Evolutionary conservation across 2,113 vertebrate species (phyloP), one percentile per base, ranked within the genome.

Genomic region (Sphaerodactylus townsendi): DNA sequence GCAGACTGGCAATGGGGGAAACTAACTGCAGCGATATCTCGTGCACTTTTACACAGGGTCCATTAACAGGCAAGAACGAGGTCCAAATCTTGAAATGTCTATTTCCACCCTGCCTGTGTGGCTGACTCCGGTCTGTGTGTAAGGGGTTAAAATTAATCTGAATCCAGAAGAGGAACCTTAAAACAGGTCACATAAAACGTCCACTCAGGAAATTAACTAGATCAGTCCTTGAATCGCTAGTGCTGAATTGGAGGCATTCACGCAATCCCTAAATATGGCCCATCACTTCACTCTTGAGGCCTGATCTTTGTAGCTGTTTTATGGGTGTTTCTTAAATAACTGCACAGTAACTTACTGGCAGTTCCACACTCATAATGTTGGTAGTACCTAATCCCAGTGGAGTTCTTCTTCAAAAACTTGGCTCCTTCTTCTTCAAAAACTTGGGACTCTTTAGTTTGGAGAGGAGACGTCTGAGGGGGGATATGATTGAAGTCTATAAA

Each of bases 191-290:
- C 19, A 46, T 13, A 70, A 62, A 23, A 50, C n/a, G 62, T 25
- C 11, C 25, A 11, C 82, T 70, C 53, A 15, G 15, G 53, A 82
- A 82, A 82, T 50, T 81, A 81, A 71, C 79, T 81, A 56, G 68
- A 59, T 41, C 33, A 48, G 50, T 69, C 50, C 23, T 39, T 70
- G 48, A 39, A 44, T 62, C 70, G 13, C 76, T 77, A 37, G 8
- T 2, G 37, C 37, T 17, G 37, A 8, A 9, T 68, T 59, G 14
- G 6, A 53, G 37, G 50, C 14, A 69, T 46, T 77, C n/a, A 21
- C 1, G 4, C 19, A 25, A n/a, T 48, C 30, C 19, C 69, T 44
- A 6, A 82, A 35, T 33, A 37, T 28, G 14, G 11, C n/a, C 11
- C 50, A 11, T 10, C 28, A 9, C 35, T 30, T 19, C 19, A 14